These are phyloP conservation scores for Sciurus carolinensis DNA, from an alignment of 2,797 vertebrate species.

Conservation along the genomic window DNA sequence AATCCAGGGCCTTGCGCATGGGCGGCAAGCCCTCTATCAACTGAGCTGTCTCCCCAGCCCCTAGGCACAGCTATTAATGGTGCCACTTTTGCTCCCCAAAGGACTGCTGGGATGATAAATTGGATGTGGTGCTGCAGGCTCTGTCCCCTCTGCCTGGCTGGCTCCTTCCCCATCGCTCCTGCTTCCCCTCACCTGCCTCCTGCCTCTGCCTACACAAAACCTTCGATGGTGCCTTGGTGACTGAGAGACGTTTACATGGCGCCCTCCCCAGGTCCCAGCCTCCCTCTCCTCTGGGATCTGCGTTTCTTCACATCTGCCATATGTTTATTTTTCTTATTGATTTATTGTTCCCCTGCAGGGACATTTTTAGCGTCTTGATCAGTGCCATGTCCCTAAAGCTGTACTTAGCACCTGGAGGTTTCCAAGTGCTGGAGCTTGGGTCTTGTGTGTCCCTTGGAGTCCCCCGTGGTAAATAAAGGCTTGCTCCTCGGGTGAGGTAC, in stretches of 20 bases:
- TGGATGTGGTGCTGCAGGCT: neutral
- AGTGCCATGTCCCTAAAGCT: neutral
- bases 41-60: too few species aligned
- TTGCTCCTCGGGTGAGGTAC: neutral
- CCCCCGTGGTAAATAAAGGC: neutral
- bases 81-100: neutral
- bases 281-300: neutral
- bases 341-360: neutral
- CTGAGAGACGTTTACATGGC: neutral
- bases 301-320: neutral
- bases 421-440: neutral
- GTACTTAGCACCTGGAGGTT: neutral
- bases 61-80: neutral
- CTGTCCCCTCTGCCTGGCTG: neutral
- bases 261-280: neutral
- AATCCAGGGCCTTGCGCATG: too few species aligned
- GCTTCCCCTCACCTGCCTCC: too few species aligned
- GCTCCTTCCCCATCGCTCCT: neutral
- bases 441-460: neutral
- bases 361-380: neutral
- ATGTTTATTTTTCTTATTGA: neutral
- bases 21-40: too few species aligned
- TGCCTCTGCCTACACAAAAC: too few species aligned
- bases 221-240: neutral
- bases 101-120: too few species aligned